Evolutionary conservation across 2,888 invertebrate genomes (phyloP), one percentile per base, ranked within the genome.

Genomic region (Lissonota sp.): DNA sequence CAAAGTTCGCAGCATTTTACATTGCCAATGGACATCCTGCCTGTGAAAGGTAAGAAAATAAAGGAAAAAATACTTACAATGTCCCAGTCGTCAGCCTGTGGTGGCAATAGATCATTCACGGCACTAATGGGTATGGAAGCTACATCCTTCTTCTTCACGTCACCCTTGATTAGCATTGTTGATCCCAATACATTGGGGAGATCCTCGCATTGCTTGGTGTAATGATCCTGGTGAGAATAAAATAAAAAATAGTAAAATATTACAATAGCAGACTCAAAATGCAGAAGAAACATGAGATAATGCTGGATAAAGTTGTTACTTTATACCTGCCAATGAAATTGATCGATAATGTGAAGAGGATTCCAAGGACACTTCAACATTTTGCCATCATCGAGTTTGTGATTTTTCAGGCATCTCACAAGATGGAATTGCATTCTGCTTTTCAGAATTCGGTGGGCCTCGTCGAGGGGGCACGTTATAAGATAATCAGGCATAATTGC

Each of bases 291-390:
- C 12, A 53, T 51, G 12, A 26, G 26, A 26, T 26, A 26, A 26
- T 26, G 26, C 26, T 3, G 26, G 26, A 26, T 14, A 12, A n/a
- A 37, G 37, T 8, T 26, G 77, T 60, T 57, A 12, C 14, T 64
- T 74, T 79, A 70, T 78, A 88, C 89, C 62, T 84, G 58, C 40
- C 73, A 87, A 71, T 87, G 86, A n/a, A 84, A 51, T 6, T 67
- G 44, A 44, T 85, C 76, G 4, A 89, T 62, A 12, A 86, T 60
- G 51, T 90, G 90, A 0, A 84, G 70, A 40, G 86, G 69, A 82
- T 90, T 87, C 72, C 71, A 90, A 0, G 86, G 86, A 62, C 90
- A 90, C 60, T 79, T 85, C 12, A 83, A 78, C n/a, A 86, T 84
- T 0, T 46, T 78, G 0, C 26, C 26, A 26, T 69, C 44, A 10